Evolutionary conservation across 2,888 invertebrate species (phyloP), one percentile per base, ranked within the genome.

Genomic region (Andricus quercusramuli): DNA sequence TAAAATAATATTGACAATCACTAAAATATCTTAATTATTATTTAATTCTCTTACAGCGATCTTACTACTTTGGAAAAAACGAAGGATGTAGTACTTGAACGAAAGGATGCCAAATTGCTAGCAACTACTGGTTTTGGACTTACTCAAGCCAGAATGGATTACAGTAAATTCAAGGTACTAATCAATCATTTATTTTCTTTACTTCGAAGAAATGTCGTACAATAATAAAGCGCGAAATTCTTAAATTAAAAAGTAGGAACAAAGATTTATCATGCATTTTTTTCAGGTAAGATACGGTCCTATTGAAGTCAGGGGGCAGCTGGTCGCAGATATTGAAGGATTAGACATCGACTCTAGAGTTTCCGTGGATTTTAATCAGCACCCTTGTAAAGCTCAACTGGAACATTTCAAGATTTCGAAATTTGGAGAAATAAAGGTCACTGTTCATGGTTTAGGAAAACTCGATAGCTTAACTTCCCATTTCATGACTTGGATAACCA

Each of bases 101-200:
- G 37, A 37, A 37, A 80, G 4, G 85, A 83, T 9, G 9, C 32
- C 32, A 88, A 84, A 65, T 83, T 86, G 37, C 22, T 78, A 5
- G 83, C 84, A 37, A 80, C 82, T 15, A 81, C 83, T 56, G 86
- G 83, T 22, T 85, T 89, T 77, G 85, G 85, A 47, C 77, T 89
- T 9, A 68, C 81, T n/a, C 77, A 17, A 47, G 83, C 84, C 6
- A 37, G 79, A 9, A 78, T 89, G 77, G 37, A 82, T 0, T 88
- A 86, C 47, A 37, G 80, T 32, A 66, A 82, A 44, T 89, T 88
- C 47, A 83, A 78, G 84, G 88, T 88, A 86, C 83, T 67, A 13
- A n/a, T 47, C 1, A 47, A 17, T n/a, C 20, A n/a, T 51, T 51
- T 3, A 41, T 3, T 41, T 13, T 51, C 20, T 20, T 20, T 20